Conservation (phyloP, 2,797 vertebrate genomes). For the Neoniphon sammara region DNA sequence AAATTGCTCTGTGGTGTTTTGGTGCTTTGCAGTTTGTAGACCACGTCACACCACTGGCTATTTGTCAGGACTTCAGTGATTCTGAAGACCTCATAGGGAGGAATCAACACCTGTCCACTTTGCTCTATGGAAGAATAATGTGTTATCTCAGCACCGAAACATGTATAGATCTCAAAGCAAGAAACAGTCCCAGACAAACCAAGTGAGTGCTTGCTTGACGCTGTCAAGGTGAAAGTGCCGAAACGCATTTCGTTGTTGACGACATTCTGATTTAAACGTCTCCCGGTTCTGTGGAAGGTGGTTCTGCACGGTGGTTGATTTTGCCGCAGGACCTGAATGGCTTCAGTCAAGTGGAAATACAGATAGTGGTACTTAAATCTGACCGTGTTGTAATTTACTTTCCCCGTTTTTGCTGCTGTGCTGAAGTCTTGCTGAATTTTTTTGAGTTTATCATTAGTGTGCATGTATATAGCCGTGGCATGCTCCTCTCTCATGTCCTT, state of each 20-base stretch:
- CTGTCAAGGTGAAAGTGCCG: conserved; percentile 43
- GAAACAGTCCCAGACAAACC: conserved; percentile 28
- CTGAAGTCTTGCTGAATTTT: conserved; percentile 27
- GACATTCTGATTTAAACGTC: conserved; percentile 25
- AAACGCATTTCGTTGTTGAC: conserved; percentile 48
- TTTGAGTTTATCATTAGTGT: conserved; percentile 17
- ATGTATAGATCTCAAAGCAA: conserved; percentile 69
- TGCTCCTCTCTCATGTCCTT: conserved; percentile 46
- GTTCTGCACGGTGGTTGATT: conserved; percentile 37
- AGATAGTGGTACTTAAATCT: conserved; percentile 59
- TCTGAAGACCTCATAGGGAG: conserved; percentile 66
- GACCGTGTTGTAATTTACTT: conserved; percentile 36
- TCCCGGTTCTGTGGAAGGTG: conserved; percentile 31
- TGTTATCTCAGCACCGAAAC: conserved; percentile 64
- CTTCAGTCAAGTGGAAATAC: conserved; percentile 61
- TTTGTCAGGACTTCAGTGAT: conserved; percentile 46
- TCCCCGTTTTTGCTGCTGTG: conserved; percentile 45
- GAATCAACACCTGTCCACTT: conserved; percentile 59
- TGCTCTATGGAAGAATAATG: conserved; percentile 50
- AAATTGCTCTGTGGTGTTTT: conserved; percentile 33
- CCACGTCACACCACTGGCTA: conserved; percentile 49
- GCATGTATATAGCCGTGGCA: conserved; percentile 44
- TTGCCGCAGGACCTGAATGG: conserved; percentile 47
- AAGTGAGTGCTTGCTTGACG: conserved; percentile 12
- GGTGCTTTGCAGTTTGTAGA: conserved; percentile 66